Base-by-base conservation (phyloP, 1,140 invertebrate species). In the Drosophila sucinea region DNA sequence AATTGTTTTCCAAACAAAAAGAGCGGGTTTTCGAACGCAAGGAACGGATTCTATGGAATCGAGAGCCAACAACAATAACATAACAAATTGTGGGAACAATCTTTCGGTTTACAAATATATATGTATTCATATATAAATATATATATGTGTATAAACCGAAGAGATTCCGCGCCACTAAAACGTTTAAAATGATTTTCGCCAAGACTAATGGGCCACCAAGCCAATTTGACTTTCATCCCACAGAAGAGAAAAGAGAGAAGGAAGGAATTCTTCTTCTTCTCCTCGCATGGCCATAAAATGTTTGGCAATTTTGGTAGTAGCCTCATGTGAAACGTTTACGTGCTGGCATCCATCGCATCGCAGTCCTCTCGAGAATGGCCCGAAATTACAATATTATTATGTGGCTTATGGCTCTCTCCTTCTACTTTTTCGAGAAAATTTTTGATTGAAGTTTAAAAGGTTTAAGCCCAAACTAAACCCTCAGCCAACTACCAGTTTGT, bases 331-430 rank as follows among this genome's bases (percentile, higher is more conserved):
- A 89, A 65, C 85, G 84, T 81, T 89, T 89, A 89, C 84, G 84
- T 89, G 84, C 63, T 81, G 84, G 84, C 84, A 89, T 89, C 80
- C 69, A 62, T 38, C 10, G 44, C 17, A 47, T 25, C 23, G 44
- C 17, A 47, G 44, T 51, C 44, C 44, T 51, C 44, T 51, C 23
- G 35, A 33, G 32, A 27, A 33, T 57, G 55, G 55, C 55, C 32
- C 55, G 17, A 80, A 84, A 87, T 87, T 87, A 89, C 84, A 87
- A 87, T 86, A 86, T 86, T 84, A 87, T 86, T 86, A 84, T 84
- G 60, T 74, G 67, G 67, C 67, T 76, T 79, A 79, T 78, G 76
- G 65, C 44, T 61, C 17, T 35, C 23, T 32, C 33, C 7, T 64
- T 67, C 63, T 66, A 70, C 64, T 60, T 51, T 67, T 17, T 72